Evolutionary conservation across 1,140 invertebrate genomes (phyloP), one percentile per base, ranked within the genome.

Genomic region (Pachypsylla venusta): DNA sequence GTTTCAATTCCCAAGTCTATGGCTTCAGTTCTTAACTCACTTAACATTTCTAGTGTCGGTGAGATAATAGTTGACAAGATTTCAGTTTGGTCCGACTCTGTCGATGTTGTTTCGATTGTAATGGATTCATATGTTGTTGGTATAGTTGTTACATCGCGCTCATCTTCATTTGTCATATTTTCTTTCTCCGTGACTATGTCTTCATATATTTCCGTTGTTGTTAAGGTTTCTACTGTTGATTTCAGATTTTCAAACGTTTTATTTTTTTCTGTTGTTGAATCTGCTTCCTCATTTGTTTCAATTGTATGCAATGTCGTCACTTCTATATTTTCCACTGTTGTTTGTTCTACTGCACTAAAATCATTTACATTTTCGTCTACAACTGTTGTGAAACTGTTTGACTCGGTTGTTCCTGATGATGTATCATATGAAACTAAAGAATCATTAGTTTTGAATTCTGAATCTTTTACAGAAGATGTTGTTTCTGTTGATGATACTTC

Each of bases 41-140:
- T 19, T 28, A 14, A 16, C 25, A 56, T 61, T 54, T 54, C 54
- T n/a, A 60, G 55, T 35, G 48, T 61, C 39, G 61, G 53, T 60
- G 60, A 2, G 16, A 48, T 63, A 7, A 61, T 60, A 20, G 62
- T 53, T 2, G 63, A 64, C 2, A 68, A 65, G 26, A 64, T 67
- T 25, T 61, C 62, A 16, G 48, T 48, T 42, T 58, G 57, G 10
- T 48, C 20, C 22, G 25, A 2, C 19, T 24, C 16, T 20, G 53
- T 1, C 0, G 26, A 27, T 2, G 48, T 54, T 1, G 19, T 13
- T 2, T 25, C n/a, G 13, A 25, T 57, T 40, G 63, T 60, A 24
- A 30, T 35, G 24, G 59, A 40, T 25, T 35, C 16, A 1, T 59
- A 58, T 54, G 48, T 65, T 62, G 20, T 66, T 60, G 20, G 54